These are phyloP conservation scores for Melanotaenia nigrans DNA, from an alignment of 2,797 vertebrate species.

Conservation along the genomic window DNA sequence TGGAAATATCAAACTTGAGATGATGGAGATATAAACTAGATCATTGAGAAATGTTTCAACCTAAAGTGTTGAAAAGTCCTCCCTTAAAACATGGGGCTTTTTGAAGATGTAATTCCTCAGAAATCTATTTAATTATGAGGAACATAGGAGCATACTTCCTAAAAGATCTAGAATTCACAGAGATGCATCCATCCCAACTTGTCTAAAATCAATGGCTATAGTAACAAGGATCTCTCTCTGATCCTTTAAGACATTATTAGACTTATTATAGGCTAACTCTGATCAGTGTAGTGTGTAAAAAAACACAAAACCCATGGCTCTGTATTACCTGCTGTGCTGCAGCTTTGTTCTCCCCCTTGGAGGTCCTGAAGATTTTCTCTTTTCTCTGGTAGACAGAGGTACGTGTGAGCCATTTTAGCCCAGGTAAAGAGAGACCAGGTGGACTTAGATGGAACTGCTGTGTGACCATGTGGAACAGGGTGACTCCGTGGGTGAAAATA, in stretches of 20 bases:
- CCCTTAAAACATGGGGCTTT: no score
- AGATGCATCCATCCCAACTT: neutral
- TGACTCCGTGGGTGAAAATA: constrained; percentile 65
- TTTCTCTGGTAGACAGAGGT: constrained; percentile 36
- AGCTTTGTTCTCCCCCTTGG: constrained; percentile 37
- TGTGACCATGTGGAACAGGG: constrained; percentile 48
- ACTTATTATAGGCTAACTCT: constrained; percentile 19
- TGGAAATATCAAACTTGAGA: neutral
- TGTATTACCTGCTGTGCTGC: constrained; percentile 33
- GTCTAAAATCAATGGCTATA: constrained; percentile 3
- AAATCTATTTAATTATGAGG: neutral
- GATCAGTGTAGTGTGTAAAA: constrained; percentile 30
- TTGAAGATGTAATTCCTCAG: no score
- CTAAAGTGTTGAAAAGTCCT: no score
- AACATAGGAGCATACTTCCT: neutral
- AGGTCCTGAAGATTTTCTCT: constrained; percentile 30
- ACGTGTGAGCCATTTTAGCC: constrained; percentile 35
- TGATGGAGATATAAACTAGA: neutral
- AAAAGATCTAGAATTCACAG: neutral
- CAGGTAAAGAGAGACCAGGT: constrained; percentile 64
- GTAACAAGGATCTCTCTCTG: constrained; percentile 22
- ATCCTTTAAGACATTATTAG: constrained; percentile 30
- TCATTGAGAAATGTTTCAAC: neutral
- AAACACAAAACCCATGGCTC: constrained; percentile 28
- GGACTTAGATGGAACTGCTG: constrained; percentile 49